Evolutionary conservation across 2,113 vertebrate genomes (phyloP), one percentile per base, ranked within the genome.

Genomic region (Macquaria ambigua): DNA sequence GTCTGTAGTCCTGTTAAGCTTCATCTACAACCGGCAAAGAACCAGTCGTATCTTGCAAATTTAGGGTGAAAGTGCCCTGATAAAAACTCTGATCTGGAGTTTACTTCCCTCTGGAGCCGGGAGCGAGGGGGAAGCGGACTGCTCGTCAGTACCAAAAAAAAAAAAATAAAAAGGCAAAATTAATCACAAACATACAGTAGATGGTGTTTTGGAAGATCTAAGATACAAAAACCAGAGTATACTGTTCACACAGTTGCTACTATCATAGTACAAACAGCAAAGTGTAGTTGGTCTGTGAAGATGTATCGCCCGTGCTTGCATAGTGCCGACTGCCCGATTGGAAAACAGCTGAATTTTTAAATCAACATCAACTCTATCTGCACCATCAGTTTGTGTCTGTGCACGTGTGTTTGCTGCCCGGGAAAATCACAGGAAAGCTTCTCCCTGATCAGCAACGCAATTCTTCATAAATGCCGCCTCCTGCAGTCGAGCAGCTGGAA

Each of bases 171-270:
- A 86, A 74, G 73, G 62, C 70, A 48, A 83, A 83, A 80, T 59
- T 55, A 75, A 62, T 76, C 75, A 79, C 76, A 88, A 84, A 82
- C 72, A 46, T 84, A 90, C 89, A 90, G 90, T 69, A 89, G 84
- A 82, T 87, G 83, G 39, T 82, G 73, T 76, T 85, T 75, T 93
- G 91, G 92, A 94, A 93, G 92, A 93, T 87, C 85, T 87, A 83
- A 56, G 88, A 90, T 89, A 89, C 85, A 89, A 76, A 90, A 90
- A 90, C 43, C 77, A 78, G 69, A 87, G 63, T 76, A 77, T 66
- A 83, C 79, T 72, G 76, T 62, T 90, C 87, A 87, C 92, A 92
- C 87, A 90, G 90, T 73, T 92, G 93, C 91, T 93, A 93, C 92
- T 58, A 88, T 87, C 81, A 72, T 58, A 76, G 79, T 62, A 80